Base-by-base conservation (phyloP, 2,797 vertebrate genomes). In the Pantherophis vulpinus region DNA sequence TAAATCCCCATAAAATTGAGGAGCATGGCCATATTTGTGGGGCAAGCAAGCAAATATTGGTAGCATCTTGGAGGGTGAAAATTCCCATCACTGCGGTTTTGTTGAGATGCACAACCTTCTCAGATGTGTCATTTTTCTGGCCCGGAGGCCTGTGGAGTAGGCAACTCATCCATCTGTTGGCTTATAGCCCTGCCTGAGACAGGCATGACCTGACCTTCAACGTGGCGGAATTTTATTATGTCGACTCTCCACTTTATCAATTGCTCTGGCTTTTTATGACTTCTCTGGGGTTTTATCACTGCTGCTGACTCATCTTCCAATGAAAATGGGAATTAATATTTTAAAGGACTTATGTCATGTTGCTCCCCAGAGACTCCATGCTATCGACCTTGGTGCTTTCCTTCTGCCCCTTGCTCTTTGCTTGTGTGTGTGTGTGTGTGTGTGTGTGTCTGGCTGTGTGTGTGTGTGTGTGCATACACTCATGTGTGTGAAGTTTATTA, bases 241-340 rank as follows among this genome's bases (percentile, higher is more conserved):
- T 10, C 12, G 9, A 88, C 6, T 32, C 66, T 74, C 74, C 20
- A 0, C 88, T 37, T 56, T 96, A 95, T 97, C 97, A 91, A n/a
- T 61, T 42, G 86, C 93, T 92, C 66, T 66, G 42, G 92, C 90
- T 0, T 95, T 96, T 97, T 97, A 96, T 94, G 92, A 90, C 94
- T 93, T 94, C 86, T 94, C 92, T 51, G 61, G 92, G 10, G 27
- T 92, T 96, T 97, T 94, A 95, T 97, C 94, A 91, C 89, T 70
- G 93, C 23, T 42, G 94, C 95, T 0, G 0, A 94, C 91, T 95
- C 11, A 91, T 93, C 96, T 95, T 25, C 93, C 1, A 29, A 96
- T 89, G 95, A 95, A 93, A 96, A 92, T 91, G 89, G 95, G 88
- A 93, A 94, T 97, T 96, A 94, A 95, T 94, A 90, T 92, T 96